Base-by-base conservation (phyloP, 2,797 vertebrate genomes). In the Capromys pilorides region DNA sequence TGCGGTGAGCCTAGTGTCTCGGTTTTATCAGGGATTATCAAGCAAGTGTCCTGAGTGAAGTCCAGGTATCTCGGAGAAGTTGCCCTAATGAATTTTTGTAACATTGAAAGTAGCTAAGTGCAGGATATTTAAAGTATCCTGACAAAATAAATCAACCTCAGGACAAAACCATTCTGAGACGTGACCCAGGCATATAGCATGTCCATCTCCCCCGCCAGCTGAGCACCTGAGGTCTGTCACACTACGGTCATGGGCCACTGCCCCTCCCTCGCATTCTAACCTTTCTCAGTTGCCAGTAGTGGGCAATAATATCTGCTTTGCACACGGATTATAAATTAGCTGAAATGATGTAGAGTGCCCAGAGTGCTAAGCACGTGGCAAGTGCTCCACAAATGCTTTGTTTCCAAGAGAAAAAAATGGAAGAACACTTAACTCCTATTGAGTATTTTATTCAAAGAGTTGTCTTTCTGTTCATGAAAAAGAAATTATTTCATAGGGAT, bases 381-480 rank as follows among this genome's bases (percentile, higher is more conserved):
- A 57, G 13, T 82, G 31, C 77, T 95, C 71, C 92, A 39, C 45
- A 86, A 92, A 93, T 28, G 51, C 5, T 91, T 73, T 71, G 51
- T 90, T 87, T 96, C n/a, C 64, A 88, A 45, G 45, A 45, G 45
- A n/a, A 69, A 13, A 51, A 75, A 36, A 93, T 62, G 77, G 28
- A 94, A 92, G 78, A 93, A 91, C 54, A 96, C 71, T 95, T 93
- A 75, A 87, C 62, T 88, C 49, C 61, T 85, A 59, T 33, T 12
- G 19, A 83, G 51, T 64, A 78, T 86, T 96, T 94, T 86, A 91
- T 79, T 93, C 78, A 93, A 84, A 92, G 62, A 57, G 77, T 51
- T 92, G 81, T 88, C 77, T 71, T 96, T 95, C 90, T 92, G 67
- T 89, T 91, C 49, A 73, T 67, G 73, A 96, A 96, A 91, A 96